These are phyloP conservation scores for Drosophila tropicalis DNA, from an alignment of 1,140 invertebrate genomes.

Conservation along the genomic window DNA sequence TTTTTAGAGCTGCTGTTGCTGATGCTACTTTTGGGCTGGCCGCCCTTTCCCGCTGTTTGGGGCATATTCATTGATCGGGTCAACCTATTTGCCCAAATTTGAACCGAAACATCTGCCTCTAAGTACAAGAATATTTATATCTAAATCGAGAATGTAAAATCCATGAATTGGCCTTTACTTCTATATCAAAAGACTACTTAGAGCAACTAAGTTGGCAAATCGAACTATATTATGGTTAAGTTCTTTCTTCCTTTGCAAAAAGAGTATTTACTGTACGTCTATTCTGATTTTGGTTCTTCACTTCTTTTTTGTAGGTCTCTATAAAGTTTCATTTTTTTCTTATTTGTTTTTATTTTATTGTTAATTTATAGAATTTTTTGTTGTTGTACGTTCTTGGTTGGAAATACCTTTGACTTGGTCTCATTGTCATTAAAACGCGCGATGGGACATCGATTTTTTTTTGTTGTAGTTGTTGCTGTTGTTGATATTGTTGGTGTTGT, in stretches of 20 bases:
- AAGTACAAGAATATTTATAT: too few relatives aligned
- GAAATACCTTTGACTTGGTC: conserved; percentile 74
- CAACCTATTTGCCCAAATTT: background rate
- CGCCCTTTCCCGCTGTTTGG: conserved; percentile 10
- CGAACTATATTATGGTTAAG: too few relatives aligned
- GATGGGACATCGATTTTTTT: conserved; percentile 74
- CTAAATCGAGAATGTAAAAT: too few relatives aligned
- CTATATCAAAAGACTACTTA: too few relatives aligned
- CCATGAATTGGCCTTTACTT: too few relatives aligned
- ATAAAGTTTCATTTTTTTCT: conserved; percentile 47
- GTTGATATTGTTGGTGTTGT: conserved; percentile 30
- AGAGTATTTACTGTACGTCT: background rate
- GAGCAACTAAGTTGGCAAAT: too few relatives aligned
- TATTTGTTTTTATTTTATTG: conserved; percentile 63
- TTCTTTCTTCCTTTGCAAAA: background rate
- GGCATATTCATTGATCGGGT: background rate
- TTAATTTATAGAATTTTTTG: conserved; percentile 80
- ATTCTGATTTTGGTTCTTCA: conserved; percentile 35
- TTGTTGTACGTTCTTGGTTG: conserved; percentile 22
- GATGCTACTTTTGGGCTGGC: conserved; percentile 1
- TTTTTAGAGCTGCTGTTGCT: conserved; percentile 53
- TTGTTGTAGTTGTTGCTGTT: conserved; percentile 32
- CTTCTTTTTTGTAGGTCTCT: conserved; percentile 47
- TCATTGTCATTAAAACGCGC: conserved; percentile 79
- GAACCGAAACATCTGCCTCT: too few relatives aligned